Percentiles rank a stretch among this genome's conserved stretches.
Conservation (phyloP, 2,888 invertebrate species). For the Lithophane leautieri region DNA sequence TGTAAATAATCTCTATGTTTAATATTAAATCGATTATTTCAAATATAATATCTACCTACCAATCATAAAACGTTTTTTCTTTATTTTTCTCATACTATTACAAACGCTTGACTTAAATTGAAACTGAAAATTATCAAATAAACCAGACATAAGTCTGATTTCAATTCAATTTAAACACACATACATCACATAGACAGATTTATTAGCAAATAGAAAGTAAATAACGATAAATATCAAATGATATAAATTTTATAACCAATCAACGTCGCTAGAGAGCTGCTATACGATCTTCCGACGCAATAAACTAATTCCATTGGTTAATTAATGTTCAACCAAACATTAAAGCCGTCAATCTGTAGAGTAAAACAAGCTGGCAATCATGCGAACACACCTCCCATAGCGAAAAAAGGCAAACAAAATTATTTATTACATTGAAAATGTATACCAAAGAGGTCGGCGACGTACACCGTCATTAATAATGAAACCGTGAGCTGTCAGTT, state of each 20-base stretch:
- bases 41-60: constrained; percentile 88
- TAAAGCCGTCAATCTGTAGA: constrained; percentile 85
- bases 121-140: constrained; percentile 2
- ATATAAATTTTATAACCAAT: constrained; percentile 78
- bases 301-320: constrained; percentile 83
- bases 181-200: constrained; percentile 52
- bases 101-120: neutral
- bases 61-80: constrained; percentile 75
- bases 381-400: constrained; percentile 80
- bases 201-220: constrained; percentile 60
- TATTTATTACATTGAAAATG: constrained; percentile 85
- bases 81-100: constrained; percentile 33
- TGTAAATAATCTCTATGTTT: constrained; percentile 89
- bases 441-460: constrained; percentile 77
- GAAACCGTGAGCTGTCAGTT: constrained; percentile 89
- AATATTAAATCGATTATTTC: constrained; percentile 88
- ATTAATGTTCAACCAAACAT: constrained; percentile 86
- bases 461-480: constrained; percentile 86
- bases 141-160: constrained; percentile 6
- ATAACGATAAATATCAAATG: constrained; percentile 69
- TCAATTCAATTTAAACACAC: constrained; percentile 20
- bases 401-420: constrained; percentile 81
- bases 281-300: constrained; percentile 78
- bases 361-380: constrained; percentile 83
- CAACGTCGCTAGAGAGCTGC: constrained; percentile 75